Conservation (phyloP, 1,140 invertebrate species). For the Cydia amplana region DNA sequence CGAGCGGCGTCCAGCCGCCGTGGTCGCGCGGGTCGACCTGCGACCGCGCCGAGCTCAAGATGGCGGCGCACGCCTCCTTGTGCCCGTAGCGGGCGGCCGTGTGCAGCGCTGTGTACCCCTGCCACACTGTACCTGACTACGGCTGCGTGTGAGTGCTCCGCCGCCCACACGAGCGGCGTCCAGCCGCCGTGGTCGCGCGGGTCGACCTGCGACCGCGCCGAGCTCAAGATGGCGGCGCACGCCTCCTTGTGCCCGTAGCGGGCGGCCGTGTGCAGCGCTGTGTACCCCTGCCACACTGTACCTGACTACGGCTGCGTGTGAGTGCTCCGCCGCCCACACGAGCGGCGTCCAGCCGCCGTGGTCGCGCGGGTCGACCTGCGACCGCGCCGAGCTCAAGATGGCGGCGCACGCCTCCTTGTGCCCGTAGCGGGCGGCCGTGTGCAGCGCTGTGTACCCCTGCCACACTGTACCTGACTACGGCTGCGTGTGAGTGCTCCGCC, state of each 20-base stretch:
- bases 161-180: constrained; percentile 96
- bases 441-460: constrained; percentile 90
- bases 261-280: constrained; percentile 89
- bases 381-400: constrained; percentile 77
- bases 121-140: constrained; percentile 85
- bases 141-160: constrained; percentile 88
- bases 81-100: constrained; percentile 89
- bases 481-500: constrained; percentile 88
- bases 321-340: constrained; percentile 95
- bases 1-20: constrained; percentile 95
- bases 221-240: constrained; percentile 82
- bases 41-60: constrained; percentile 76
- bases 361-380: constrained; percentile 86
- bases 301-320: constrained; percentile 86
- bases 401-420: constrained; percentile 84
- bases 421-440: constrained; percentile 89
- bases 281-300: too few species aligned
- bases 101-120: constrained; percentile 90
- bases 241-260: constrained; percentile 86
- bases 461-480: constrained; percentile 85
- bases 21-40: constrained; percentile 89
- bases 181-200: constrained; percentile 93
- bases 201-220: constrained; percentile 80
- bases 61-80: constrained; percentile 83
- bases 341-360: constrained; percentile 96